A percentile compares a stretch with the other conserved stretches of the same genome.
These are phyloP conservation scores for Microplitis demolitor DNA, from an alignment of 1,140 invertebrate genomes.

Conservation along the genomic window DNA sequence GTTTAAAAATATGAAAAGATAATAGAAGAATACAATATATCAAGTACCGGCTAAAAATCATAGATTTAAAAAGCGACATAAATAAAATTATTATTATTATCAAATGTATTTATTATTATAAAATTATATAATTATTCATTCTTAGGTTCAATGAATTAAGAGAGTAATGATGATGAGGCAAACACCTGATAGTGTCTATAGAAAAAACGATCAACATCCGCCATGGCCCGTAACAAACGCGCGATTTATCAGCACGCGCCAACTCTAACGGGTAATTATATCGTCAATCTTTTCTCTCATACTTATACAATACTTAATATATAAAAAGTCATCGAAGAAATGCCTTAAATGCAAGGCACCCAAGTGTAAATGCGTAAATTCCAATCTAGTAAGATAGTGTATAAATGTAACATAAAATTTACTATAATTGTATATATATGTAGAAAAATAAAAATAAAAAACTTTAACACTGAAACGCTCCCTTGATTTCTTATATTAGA, in stretches of 20 bases:
- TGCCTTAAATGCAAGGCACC: not conserved
- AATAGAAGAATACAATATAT: no score
- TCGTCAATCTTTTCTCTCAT: constrained; percentile 44
- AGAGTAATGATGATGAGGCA: not conserved
- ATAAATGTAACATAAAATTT: not conserved
- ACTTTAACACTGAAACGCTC: not conserved
- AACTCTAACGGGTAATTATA: constrained; percentile 45
- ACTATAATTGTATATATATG: not conserved
- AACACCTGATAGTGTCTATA: not conserved
- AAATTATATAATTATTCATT: no score
- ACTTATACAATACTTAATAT: constrained; percentile 9
- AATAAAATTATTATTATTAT: no score
- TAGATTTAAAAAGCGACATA: no score
- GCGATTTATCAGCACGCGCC: constrained; percentile 36
- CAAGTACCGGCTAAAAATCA: no score
- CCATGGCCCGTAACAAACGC: constrained; percentile 46
- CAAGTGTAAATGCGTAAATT: constrained; percentile 15
- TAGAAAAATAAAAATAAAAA: not conserved
- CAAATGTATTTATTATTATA: no score
- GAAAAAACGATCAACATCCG: constrained; percentile 36
- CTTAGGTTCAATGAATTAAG: no score
- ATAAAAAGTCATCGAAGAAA: not conserved
- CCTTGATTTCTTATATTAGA: constrained; percentile 6
- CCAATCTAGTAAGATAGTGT: not conserved
- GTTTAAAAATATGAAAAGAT: no score